Percentiles rank a stretch among this genome's conserved stretches.
Conservation (phyloP, 2,797 vertebrate genomes). For the Sebastes kiyomatsui region DNA sequence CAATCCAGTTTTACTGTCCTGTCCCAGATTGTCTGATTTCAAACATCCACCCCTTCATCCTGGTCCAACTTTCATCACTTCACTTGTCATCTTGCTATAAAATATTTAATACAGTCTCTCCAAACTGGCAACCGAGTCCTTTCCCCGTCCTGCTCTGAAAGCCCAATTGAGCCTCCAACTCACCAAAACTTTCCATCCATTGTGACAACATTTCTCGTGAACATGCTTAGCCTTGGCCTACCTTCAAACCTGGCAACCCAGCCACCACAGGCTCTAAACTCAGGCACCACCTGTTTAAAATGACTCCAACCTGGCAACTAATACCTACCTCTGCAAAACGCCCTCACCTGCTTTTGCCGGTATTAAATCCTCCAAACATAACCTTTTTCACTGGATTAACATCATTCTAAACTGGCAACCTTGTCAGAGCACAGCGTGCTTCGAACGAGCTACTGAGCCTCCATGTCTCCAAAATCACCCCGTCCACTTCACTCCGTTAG, state of each 20-base stretch:
- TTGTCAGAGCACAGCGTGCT: neutral
- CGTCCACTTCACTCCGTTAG: neutral
- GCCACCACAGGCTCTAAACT: neutral
- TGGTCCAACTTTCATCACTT: neutral
- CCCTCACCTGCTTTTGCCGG: neutral
- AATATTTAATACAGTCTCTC: neutral
- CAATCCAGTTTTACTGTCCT: neutral
- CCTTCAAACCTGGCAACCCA: neutral
- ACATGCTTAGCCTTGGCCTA: neutral
- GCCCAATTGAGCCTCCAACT: neutral
- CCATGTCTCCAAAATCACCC: neutral
- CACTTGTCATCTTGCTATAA: neutral
- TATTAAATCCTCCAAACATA: neutral
- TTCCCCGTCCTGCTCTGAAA: neutral
- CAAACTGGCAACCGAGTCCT: neutral
- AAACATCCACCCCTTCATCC: neutral
- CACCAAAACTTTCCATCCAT: neutral
- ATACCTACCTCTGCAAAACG: neutral
- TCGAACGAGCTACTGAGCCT: neutral
- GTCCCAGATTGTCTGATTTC: neutral
- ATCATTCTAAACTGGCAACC: constrained; percentile 5
- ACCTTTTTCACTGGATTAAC: neutral
- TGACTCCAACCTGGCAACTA: neutral
- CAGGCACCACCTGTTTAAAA: neutral
- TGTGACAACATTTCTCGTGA: neutral